These are phyloP conservation scores for Conus betulinus DNA, from an alignment of 1,140 invertebrate species.

Conservation along the genomic window DNA sequence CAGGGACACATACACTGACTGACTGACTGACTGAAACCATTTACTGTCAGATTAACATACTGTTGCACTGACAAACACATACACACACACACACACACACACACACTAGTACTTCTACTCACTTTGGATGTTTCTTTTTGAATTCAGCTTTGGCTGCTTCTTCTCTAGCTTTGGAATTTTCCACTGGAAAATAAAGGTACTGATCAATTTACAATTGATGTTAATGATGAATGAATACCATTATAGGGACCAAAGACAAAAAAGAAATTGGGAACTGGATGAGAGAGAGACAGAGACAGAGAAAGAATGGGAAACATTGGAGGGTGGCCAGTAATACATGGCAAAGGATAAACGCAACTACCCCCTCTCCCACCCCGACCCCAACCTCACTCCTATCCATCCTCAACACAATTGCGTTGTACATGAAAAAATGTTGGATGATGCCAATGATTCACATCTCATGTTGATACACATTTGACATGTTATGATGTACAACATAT, in stretches of 20 bases:
- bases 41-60: no score
- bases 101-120: not conserved
- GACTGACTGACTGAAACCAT: no score
- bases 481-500: no score
- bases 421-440: no score
- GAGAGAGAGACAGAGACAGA: conserved; percentile 26
- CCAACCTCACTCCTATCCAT: no score
- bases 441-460: no score
- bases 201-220: not conserved
- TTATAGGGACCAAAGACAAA: not conserved
- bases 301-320: not conserved
- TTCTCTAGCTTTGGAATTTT: conserved; percentile 16
- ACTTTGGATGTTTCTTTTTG: conserved; percentile 31
- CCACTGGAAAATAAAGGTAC: conserved; percentile 9
- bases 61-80: no score
- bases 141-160: conserved; percentile 1
- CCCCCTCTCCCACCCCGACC: no score
- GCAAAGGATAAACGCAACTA: not conserved
- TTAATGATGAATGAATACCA: not conserved
- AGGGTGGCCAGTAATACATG: not conserved
- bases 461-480: no score
- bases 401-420: no score
- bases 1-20: not conserved
- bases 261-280: no score
- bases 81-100: no score